Conservation (phyloP, 2,113 vertebrate genomes). For the Mandrillus leucophaeus region DNA sequence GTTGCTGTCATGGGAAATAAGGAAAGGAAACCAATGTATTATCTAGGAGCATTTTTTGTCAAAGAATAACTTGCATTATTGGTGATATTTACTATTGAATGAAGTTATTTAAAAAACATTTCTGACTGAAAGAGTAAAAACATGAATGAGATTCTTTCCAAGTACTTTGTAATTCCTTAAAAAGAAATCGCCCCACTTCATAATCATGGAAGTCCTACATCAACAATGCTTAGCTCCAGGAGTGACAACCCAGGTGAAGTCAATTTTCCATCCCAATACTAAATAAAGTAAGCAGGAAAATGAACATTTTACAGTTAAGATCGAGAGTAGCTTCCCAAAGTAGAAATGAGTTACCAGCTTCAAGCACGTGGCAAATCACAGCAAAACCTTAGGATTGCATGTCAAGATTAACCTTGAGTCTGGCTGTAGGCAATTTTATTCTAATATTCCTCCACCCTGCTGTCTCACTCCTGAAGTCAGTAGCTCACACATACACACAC, state of each 20-base stretch:
- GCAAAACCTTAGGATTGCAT: not conserved
- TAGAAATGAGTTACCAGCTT: not conserved
- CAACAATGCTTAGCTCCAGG: not conserved
- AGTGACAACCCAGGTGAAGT: not conserved
- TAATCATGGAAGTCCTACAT: not conserved
- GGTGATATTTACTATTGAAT: slow-evolving; percentile 12
- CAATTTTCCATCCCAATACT: accelerated
- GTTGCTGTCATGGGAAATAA: not conserved
- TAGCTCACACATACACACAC: not conserved
- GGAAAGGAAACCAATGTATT: not conserved
- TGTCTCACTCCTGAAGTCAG: not conserved
- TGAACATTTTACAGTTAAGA: not conserved
- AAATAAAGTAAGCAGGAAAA: not conserved
- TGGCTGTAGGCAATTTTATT: not conserved
- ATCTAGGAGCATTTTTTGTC: not conserved
- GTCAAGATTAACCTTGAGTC: not conserved
- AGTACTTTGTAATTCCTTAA: slow-evolving; percentile 31
- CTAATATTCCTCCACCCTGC: not conserved
- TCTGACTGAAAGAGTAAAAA: not conserved
- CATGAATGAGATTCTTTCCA: not conserved
- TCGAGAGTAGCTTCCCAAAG: not conserved
- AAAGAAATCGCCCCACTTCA: not conserved
- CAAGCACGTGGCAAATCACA: not conserved
- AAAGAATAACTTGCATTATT: slow-evolving; percentile 17
- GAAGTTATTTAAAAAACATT: not conserved